Base-by-base conservation (phyloP, 2,113 vertebrate species). In the Poicephalus meyeri region DNA sequence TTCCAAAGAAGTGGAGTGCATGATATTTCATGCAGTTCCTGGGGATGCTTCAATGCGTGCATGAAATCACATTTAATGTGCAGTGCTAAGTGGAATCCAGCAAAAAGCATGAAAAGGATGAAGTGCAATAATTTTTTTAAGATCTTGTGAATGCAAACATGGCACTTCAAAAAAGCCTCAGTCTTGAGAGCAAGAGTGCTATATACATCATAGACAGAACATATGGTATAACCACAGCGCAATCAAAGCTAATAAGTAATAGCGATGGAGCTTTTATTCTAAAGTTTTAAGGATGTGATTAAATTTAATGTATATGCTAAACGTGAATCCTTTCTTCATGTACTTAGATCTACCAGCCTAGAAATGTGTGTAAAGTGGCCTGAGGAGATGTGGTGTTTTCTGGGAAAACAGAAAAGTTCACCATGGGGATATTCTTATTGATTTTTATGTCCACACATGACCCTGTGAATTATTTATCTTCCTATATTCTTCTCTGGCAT, bases 381-480 rank as follows among this genome's bases (percentile, higher is more conserved):
- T 29, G 83, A 61, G 76, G 61, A 47, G 35, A 41, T 68, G 47
- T 33, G 77, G 13, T 61, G 61, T 84, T 80, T 94, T 93, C 91
- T 89, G 56, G 58, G 69, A 91, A 92, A 65, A 58, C 68, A 79
- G 49, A 41, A 55, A 41, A 78, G 11, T 63, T 96, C 47, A 78
- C 73, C 16, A 4, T 49, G 47, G 77, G 61, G 37, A 76, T 79
- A 64, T 60, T 49, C 37, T 49, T 46, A 74, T 81, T 85, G 83
- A 79, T 92, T 94, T 90, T 84, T 41, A 53, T 61, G 50, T 91
- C 88, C 17, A 1, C 72, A 46, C 25, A 0, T 61, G 31, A 49
- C 52, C 61, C 52, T 79, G 88, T 84, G 88, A 92, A 92, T 95
- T 93, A 86, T 95, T 95, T 92, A 95, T 92, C 80, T 93, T 88